phyloP scores from a whole-genome alignment of 2,888 invertebrate species.

The Lucinisca nassula region DNA sequence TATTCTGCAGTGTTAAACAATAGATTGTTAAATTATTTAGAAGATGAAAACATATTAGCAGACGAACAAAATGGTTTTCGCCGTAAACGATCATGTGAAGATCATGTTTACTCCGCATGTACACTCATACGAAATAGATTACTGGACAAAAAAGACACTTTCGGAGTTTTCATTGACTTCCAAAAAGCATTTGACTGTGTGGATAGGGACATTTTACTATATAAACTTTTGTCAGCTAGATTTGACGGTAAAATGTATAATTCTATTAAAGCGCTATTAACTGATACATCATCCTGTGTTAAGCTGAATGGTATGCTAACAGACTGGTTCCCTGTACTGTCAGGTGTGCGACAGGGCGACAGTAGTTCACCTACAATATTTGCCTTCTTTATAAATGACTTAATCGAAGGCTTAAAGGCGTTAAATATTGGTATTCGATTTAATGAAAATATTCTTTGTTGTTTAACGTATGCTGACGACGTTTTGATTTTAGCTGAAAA shows the following conservation, averaged over 20 bases:
- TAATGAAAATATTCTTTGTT: too few relatives aligned
- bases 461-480: constrained; percentile 28
- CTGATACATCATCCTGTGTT: constrained; percentile 6
- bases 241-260: constrained; percentile 19
- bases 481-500: not conserved
- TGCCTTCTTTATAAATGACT: constrained; percentile 31
- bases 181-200: constrained; percentile 24
- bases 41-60: not conserved
- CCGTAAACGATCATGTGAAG: not conserved
- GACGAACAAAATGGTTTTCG: constrained; percentile 8
- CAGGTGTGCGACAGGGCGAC: constrained; percentile 30
- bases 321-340: not conserved
- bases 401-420: too few relatives aligned
- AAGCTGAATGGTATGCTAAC: not conserved
- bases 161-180: constrained; percentile 29
- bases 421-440: too few relatives aligned
- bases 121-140: not conserved
- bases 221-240: constrained; percentile 23
- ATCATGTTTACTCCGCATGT: not conserved
- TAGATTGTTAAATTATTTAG: too few relatives aligned
- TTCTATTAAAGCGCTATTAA: constrained; percentile 1
- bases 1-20: constrained; percentile 12
- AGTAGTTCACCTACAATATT: too few relatives aligned
- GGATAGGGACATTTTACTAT: constrained; percentile 20
- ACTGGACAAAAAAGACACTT: constrained; percentile 5